These are phyloP conservation scores for Rotaria sp. DNA, from an alignment of 2,888 invertebrate genomes.

Conservation along the genomic window DNA sequence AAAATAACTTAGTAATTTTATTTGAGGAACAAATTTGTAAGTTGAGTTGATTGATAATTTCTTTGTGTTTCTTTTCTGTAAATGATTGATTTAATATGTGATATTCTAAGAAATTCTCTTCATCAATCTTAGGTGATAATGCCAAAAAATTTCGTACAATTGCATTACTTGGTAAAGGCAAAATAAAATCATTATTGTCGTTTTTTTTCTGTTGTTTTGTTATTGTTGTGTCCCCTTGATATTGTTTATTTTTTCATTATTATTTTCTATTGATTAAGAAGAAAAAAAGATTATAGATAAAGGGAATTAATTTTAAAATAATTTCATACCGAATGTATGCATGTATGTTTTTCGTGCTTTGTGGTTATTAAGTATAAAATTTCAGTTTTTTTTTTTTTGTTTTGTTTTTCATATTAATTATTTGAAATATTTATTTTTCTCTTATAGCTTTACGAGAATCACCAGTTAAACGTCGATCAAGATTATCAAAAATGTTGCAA, in stretches of 20 bases:
- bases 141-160: constrained; percentile 20
- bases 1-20: not conserved
- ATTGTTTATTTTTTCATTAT: not conserved
- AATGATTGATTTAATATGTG: no score
- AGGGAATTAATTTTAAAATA: not conserved
- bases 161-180: not conserved
- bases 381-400: no score
- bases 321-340: not conserved
- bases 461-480: constrained; percentile 4
- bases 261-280: not conserved
- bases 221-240: not conserved
- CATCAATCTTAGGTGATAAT: constrained; percentile 4
- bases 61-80: not conserved
- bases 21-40: not conserved
- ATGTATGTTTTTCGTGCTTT: not conserved
- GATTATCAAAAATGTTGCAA: not conserved
- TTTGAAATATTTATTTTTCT: not conserved
- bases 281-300: not conserved
- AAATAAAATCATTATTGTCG: not conserved
- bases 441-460: not conserved
- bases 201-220: not conserved
- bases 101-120: no score
- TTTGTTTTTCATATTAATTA: no score
- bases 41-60: not conserved
- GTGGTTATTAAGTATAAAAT: not conserved